Conservation (phyloP, 2,797 vertebrate species). For the Mormyrops boulengeri region DNA sequence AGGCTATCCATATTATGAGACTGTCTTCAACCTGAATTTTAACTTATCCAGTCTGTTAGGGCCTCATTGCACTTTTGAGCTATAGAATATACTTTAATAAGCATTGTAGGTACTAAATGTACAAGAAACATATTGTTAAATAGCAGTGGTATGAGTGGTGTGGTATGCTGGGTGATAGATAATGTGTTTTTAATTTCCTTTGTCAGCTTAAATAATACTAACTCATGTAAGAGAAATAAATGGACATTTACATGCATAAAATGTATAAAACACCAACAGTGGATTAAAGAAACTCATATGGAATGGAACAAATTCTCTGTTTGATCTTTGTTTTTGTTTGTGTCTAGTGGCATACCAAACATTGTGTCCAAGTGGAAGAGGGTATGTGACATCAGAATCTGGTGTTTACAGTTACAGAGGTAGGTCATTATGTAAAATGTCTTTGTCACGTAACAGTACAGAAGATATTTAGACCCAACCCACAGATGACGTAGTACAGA, state of each 20-base stretch:
- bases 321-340: slow-evolving; percentile 20
- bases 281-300: not conserved
- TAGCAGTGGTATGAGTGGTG: not conserved
- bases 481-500: not conserved
- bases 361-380: slow-evolving; percentile 73
- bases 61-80: not conserved
- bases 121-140: not conserved
- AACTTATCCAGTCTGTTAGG: not conserved
- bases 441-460: not conserved
- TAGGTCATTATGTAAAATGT: slow-evolving; percentile 24
- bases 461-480: not conserved
- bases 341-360: slow-evolving; percentile 65
- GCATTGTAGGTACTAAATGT: not conserved
- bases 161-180: not conserved
- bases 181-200: not conserved
- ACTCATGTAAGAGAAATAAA: not conserved
- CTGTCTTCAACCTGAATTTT: not conserved
- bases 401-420: slow-evolving; percentile 60
- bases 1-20: not conserved
- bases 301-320: not conserved
- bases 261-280: not conserved
- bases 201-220: not conserved
- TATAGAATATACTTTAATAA: not conserved
- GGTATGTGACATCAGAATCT: slow-evolving; percentile 53
- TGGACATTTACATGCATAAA: not conserved